These are phyloP conservation scores for Zeugodacus cucurbitae DNA, from an alignment of 1,140 invertebrate genomes.

Conservation along the genomic window DNA sequence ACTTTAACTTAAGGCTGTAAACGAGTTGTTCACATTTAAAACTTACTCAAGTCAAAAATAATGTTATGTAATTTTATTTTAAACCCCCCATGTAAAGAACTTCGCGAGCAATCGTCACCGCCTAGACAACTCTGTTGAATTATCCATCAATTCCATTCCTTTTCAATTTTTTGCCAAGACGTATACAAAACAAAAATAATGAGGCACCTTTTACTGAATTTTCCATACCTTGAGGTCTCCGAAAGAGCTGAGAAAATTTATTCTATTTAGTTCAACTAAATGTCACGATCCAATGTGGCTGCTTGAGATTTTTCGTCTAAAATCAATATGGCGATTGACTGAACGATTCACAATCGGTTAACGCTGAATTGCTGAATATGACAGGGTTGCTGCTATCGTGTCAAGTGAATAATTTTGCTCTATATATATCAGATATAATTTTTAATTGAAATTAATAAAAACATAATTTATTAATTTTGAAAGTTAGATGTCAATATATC, in stretches of 20 bases:
- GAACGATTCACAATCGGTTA: conserved; percentile 6
- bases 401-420: no score
- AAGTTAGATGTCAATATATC: no score
- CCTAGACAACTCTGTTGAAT: conserved; percentile 4
- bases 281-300: conserved; percentile 43
- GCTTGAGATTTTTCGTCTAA: conserved; percentile 45
- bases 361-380: neutral
- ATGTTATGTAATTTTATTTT: conserved; percentile 34
- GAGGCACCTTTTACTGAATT: conserved; percentile 1
- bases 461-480: no score
- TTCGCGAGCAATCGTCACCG: neutral
- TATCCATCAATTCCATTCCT: conserved; percentile 38
- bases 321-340: conserved; percentile 42
- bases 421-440: no score
- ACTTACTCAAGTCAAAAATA: neutral
- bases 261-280: conserved; percentile 6
- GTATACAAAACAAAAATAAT: conserved; percentile 1
- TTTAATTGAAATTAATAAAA: no score
- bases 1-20: neutral
- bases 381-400: neutral
- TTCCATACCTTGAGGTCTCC: conserved; percentile 44
- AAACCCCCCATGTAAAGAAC: neutral
- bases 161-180: neutral
- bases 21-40: conserved; percentile 14
- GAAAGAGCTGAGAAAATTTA: conserved; percentile 36